Evolutionary conservation across 2,113 vertebrate genomes (phyloP).

Genomic region (Rutilus rutilus): DNA sequence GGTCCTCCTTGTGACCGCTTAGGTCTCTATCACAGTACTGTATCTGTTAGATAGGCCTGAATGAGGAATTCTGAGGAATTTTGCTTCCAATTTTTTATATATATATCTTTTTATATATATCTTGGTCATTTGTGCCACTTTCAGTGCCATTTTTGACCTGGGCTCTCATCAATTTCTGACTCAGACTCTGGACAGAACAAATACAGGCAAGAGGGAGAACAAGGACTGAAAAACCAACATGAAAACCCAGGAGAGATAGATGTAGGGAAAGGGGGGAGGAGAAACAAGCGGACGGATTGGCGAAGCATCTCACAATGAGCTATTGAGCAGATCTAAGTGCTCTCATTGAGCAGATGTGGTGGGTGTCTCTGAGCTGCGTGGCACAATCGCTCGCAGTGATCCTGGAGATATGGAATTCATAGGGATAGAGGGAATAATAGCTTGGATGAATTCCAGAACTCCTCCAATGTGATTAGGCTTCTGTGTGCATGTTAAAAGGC

Average conservation of each 20-base stretch:
- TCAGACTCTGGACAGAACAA: background rate
- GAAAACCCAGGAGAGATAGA: background rate
- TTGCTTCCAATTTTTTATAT: no score
- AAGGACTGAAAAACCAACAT: background rate
- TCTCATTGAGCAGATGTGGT: constrained; percentile 54
- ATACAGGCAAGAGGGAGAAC: background rate
- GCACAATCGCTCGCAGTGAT: constrained; percentile 32
- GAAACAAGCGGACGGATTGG: constrained; percentile 16
- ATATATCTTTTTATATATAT: no score
- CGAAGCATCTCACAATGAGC: constrained; percentile 52
- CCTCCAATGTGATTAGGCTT: constrained; percentile 41
- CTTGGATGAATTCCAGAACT: constrained; percentile 34
- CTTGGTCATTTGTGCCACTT: background rate
- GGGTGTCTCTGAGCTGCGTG: constrained; percentile 34
- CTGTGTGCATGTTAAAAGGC: constrained; percentile 31
- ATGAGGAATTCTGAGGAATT: no score
- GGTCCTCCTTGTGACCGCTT: no score
- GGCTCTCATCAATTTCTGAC: background rate
- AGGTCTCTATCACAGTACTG: no score
- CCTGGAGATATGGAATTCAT: constrained; percentile 55
- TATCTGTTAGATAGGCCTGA: no score
- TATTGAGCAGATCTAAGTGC: constrained; percentile 51
- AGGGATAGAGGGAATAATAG: constrained; percentile 16
- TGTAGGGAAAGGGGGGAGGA: constrained; percentile 12
- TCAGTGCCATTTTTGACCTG: background rate